Evolutionary conservation across 2,888 invertebrate genomes (phyloP).

Genomic region (Adela reaumurella): DNA sequence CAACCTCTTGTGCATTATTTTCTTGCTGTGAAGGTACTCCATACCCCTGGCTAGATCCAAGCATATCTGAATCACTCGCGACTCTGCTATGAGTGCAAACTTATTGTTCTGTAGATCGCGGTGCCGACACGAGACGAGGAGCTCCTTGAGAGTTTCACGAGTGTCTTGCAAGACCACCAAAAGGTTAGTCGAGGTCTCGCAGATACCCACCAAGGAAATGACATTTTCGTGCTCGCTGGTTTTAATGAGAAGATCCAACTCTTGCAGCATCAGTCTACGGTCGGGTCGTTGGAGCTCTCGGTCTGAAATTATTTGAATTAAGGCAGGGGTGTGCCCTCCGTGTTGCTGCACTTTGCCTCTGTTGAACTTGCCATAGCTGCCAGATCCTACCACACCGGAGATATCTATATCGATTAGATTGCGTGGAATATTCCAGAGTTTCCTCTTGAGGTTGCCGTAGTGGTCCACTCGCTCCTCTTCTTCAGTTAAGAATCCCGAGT

Average conservation of each 20-base stretch:
- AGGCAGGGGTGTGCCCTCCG: slow-evolving; percentile 44
- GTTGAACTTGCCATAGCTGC: slow-evolving; percentile 75
- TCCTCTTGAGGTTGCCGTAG: slow-evolving; percentile 71
- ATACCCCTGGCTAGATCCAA: slow-evolving; percentile 68
- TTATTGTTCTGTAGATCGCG: slow-evolving; percentile 50
- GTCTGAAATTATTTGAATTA: slow-evolving; percentile 66
- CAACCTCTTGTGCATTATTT: slow-evolving; percentile 70
- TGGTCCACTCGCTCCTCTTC: slow-evolving; percentile 66
- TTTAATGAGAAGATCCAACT: slow-evolving; percentile 68
- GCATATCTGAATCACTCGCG: slow-evolving; percentile 60
- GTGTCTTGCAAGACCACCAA: slow-evolving; percentile 71
- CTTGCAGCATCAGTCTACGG: slow-evolving; percentile 59
- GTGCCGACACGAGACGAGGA: slow-evolving; percentile 60
- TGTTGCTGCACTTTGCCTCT: slow-evolving; percentile 66
- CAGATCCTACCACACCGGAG: slow-evolving; percentile 66
- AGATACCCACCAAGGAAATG: slow-evolving; percentile 71
- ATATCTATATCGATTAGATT: slow-evolving; percentile 69
- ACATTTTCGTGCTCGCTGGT: slow-evolving; percentile 69
- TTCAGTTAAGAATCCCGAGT: slow-evolving; percentile 73
- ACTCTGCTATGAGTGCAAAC: slow-evolving; percentile 60
- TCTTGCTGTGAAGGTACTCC: slow-evolving; percentile 64
- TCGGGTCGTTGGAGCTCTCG: slow-evolving; percentile 49
- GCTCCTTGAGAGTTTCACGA: slow-evolving; percentile 65
- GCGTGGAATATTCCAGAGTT: slow-evolving; percentile 69
- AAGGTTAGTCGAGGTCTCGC: slow-evolving; percentile 71